Percentiles rank a stretch among this genome's conserved stretches.
Conservation (phyloP, 2,888 invertebrate species). For the Panopea generosa region DNA sequence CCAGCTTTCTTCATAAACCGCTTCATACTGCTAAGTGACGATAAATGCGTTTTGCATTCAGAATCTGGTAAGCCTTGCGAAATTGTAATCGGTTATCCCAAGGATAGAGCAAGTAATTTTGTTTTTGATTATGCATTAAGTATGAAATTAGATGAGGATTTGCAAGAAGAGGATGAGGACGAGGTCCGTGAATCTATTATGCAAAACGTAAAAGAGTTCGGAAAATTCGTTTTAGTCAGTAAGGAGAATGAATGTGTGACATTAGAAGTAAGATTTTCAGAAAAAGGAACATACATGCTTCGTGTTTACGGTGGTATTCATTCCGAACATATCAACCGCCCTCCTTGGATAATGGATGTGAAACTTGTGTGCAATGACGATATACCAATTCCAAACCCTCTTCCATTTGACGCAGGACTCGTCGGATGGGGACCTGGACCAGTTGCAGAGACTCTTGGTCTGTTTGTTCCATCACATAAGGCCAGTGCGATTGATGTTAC, state of each 20-base stretch:
- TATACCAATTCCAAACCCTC: slow-evolving; percentile 12
- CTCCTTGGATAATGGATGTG: slow-evolving; percentile 54
- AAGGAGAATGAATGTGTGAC: slow-evolving; percentile 26
- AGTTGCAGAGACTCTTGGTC: slow-evolving; percentile 40
- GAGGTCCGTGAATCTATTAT: not conserved
- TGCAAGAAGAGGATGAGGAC: slow-evolving; percentile 6
- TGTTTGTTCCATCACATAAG: slow-evolving; percentile 50
- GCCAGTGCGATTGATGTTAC: slow-evolving; percentile 26
- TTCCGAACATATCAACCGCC: slow-evolving; percentile 32
- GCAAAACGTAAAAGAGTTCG: slow-evolving; percentile 4
- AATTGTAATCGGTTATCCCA: slow-evolving; percentile 34
- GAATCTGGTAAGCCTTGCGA: slow-evolving; percentile 46
- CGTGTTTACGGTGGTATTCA: slow-evolving; percentile 48
- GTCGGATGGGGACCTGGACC: slow-evolving; percentile 57
- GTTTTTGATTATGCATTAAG: slow-evolving; percentile 54
- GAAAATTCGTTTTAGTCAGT: slow-evolving; percentile 37
- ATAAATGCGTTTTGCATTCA: slow-evolving; percentile 47
- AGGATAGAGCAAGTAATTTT: slow-evolving; percentile 15
- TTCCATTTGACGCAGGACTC: slow-evolving; percentile 56
- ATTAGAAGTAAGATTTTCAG: slow-evolving; percentile 49
- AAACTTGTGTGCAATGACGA: slow-evolving; percentile 28
- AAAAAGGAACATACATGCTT: slow-evolving; percentile 31
- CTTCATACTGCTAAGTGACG: slow-evolving; percentile 43
- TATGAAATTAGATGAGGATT: slow-evolving; percentile 25
- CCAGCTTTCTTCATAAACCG: slow-evolving; percentile 49